Evolutionary conservation across 2,797 vertebrate species (phyloP), one percentile per base, ranked within the genome.

Genomic region (Enteromius radiatus): DNA sequence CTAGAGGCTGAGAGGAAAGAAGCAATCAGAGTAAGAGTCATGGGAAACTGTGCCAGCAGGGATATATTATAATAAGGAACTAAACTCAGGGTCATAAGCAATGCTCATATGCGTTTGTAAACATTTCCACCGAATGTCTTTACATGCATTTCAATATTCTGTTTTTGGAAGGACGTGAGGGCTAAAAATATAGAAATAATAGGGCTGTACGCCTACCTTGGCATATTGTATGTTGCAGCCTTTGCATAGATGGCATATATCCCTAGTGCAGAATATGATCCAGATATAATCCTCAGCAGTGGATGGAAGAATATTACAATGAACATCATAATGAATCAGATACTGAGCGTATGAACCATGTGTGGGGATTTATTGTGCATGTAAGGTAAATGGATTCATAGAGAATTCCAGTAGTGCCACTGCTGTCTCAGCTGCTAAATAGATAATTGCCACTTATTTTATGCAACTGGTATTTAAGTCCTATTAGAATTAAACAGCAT

Each of bases 401-500:
- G 70, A 74, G 78, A 78, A 83, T 63, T 80, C 12, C 43, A 78
- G 19, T 41, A 38, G 12, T 64, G 65, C 43, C 41, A 65, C 43
- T 56, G 64, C 61, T 77, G 28, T 83, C 69, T 26, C 33, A 84
- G 73, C 49, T 87, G 75, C 80, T 86, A 86, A 87, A 87, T 80
- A 65, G 75, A 81, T 81, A 83, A 83, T 83, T 64, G 17, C 21
- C 21, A 26, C 26, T 82, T 85, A 87, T 82, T 65, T 82, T 78
- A 88, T 82, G 61, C 71, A 82, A 80, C 43, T 74, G 71, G 4
- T 49, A 52, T 75, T 70, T 80, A 45, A 74, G 45, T 56, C 31
- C 14, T 17, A 43, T 61, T 82, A 76, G 15, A 74, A 63, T 69
- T 41, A 67, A 36, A 47, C 21, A 8, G 49, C 26, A n/a, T 61